phyloP scores from a whole-genome alignment of 2,888 invertebrate genomes.

The Sympetrum striolatum region DNA sequence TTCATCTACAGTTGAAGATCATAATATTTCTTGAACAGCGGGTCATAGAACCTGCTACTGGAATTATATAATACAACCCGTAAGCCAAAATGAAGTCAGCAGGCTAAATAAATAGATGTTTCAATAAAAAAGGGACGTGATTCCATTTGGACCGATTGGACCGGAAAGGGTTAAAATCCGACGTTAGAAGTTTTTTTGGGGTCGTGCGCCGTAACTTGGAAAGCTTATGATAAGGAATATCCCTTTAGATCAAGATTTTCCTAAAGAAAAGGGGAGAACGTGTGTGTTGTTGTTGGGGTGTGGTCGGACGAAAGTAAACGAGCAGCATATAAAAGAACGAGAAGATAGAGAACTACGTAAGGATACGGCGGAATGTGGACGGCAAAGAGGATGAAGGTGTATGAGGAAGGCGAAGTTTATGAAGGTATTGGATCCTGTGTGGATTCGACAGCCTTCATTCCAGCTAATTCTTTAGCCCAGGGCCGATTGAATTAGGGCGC shows the following conservation, averaged over 20 bases:
- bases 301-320: background rate
- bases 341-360: background rate
- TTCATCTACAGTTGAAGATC: too few relatives aligned
- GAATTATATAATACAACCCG: too few relatives aligned
- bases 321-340: background rate
- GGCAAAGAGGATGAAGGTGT: background rate
- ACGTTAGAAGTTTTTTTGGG: too few relatives aligned
- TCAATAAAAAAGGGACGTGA: too few relatives aligned
- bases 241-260: background rate
- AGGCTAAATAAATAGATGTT: too few relatives aligned
- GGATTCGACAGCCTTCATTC: background rate
- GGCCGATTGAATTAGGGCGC: background rate
- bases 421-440: background rate
- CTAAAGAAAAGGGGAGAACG: background rate
- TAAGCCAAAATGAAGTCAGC: too few relatives aligned
- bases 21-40: too few relatives aligned
- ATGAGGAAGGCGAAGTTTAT: background rate
- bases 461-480: background rate
- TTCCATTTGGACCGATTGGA: too few relatives aligned
- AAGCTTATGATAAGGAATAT: background rate
- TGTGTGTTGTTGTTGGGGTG: background rate
- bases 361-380: background rate
- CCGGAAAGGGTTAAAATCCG: too few relatives aligned
- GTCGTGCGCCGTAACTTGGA: background rate
- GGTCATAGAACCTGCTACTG: too few relatives aligned